phyloP scores from a whole-genome alignment of 1,140 invertebrate species.

The Latrodectus geometricus region DNA sequence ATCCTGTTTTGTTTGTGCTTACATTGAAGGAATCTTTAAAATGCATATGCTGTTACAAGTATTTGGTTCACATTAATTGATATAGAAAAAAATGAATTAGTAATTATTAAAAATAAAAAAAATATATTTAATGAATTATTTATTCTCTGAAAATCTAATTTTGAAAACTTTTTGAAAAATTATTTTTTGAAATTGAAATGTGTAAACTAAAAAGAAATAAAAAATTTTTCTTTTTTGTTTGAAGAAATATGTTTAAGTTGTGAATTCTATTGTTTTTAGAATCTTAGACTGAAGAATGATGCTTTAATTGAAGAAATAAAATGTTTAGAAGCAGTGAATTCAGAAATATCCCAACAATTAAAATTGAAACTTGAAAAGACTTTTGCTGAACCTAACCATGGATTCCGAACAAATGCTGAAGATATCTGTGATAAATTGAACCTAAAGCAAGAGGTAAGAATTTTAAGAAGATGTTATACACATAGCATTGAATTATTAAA shows the following conservation, averaged over 20 bases:
- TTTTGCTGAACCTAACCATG: constrained; percentile 19
- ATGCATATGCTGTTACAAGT: no score
- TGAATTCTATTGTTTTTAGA: constrained; percentile 14
- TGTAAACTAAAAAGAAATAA: no score
- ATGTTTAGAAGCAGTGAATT: constrained; percentile 55
- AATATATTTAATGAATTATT: no score
- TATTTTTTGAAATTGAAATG: no score
- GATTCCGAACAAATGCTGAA: constrained; percentile 46
- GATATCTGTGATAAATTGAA: constrained; percentile 58
- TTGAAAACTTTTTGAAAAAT: no score
- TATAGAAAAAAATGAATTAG: no score
- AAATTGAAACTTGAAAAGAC: constrained; percentile 34
- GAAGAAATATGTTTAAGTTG: background rate
- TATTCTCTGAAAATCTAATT: no score
- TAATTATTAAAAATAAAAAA: no score
- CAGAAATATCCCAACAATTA: constrained; percentile 43
- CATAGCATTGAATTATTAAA: background rate
- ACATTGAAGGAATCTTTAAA: no score
- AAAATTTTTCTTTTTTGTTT: no score
- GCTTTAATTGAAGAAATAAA: constrained; percentile 26
- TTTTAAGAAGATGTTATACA: background rate
- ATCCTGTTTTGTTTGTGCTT: no score
- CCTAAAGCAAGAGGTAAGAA: constrained; percentile 53
- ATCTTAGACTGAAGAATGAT: constrained; percentile 3
- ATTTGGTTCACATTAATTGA: no score